Base-by-base conservation (phyloP, 2,797 vertebrate species). In the Sciurus carolinensis region DNA sequence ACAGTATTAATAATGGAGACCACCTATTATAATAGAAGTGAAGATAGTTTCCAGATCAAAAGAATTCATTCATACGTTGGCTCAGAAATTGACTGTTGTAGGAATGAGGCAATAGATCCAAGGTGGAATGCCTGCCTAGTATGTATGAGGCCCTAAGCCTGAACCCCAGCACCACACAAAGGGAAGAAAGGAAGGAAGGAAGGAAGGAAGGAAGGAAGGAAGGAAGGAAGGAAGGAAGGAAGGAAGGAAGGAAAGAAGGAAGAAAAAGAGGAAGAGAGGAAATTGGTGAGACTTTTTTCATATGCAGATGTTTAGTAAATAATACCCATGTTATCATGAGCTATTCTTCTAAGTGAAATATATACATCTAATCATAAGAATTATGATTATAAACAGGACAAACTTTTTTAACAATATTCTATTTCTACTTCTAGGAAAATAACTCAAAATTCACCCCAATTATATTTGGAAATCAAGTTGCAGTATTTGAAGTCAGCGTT, bases 21-120 rank as follows among this genome's bases (percentile, higher is more conserved):
- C 30, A 9, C 0, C 13, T 44, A 18, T 3, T 2, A 0, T 4
- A 44, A 42, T 7, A 30, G 10, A 84, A 52, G 2, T 44, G 5
- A 24, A 0, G 6, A 6, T 5, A 2, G 20, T 71, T 86, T 22
- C 11, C 4, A 14, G 20, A 30, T 39, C 11, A 50, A n/a, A 80
- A 72, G 12, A 59, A 72, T 17, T 30, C n/a, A 28, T 36, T 69
- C 24, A 8, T 30, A 75, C 12, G 7, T 8, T 71, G 42, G 13
- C 26, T 82, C 33, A 76, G 28, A 39, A 12, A 20, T 77, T 14
- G n/a, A 2, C 4, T 30, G 33, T 10, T 54, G 20, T 12, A 33
- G 30, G 28, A 33, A 14, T 67, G 13, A 4, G 64, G 5, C 6
- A 4, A 67, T 7, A n/a, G 30, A 5, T 66, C 28, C 5, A 15